Evolutionary conservation across 2,797 vertebrate genomes (phyloP).

Genomic region (Spondyliosoma cantharus): DNA sequence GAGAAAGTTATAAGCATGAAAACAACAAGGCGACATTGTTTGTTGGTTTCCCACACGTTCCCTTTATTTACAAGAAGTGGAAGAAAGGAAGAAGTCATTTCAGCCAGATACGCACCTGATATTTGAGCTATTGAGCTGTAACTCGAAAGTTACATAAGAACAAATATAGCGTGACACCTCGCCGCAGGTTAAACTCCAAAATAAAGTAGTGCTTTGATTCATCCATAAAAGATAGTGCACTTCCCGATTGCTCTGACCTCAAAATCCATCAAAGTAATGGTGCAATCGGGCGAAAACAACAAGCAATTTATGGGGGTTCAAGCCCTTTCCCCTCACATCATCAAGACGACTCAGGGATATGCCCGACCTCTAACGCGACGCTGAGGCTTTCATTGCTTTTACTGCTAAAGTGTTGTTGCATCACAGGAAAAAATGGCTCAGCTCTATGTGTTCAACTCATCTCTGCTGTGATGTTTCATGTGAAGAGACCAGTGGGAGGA

Average conservation of each 20-base stretch:
- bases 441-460: slow-evolving; percentile 63
- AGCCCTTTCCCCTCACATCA: slow-evolving; percentile 50
- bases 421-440: slow-evolving; percentile 57
- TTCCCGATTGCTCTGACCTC: slow-evolving; percentile 21
- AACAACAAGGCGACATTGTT: slow-evolving; percentile 3
- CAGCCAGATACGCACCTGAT: slow-evolving; percentile 11
- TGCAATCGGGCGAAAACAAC: slow-evolving; percentile 58
- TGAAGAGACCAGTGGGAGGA: slow-evolving; percentile 80
- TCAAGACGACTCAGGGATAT: slow-evolving; percentile 37
- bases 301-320: slow-evolving; percentile 65
- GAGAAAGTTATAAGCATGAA: not conserved
- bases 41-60: not conserved
- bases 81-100: slow-evolving; percentile 25
- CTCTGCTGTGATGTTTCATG: slow-evolving; percentile 70
- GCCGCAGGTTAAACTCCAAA: slow-evolving; percentile 34
- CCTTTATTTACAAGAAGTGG: slow-evolving; percentile 17
- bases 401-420: slow-evolving; percentile 64
- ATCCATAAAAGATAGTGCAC: slow-evolving; percentile 32
- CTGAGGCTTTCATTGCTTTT: slow-evolving; percentile 53
- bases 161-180: slow-evolving; percentile 29
- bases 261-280: slow-evolving; percentile 57
- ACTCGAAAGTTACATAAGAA: slow-evolving; percentile 52
- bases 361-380: slow-evolving; percentile 32
- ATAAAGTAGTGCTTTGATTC: slow-evolving; percentile 36
- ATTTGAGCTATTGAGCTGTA: slow-evolving; percentile 37